Evolutionary conservation across 1,140 invertebrate species (phyloP), one percentile per base, ranked within the genome.

Genomic region (Mesaphorura yosii): DNA sequence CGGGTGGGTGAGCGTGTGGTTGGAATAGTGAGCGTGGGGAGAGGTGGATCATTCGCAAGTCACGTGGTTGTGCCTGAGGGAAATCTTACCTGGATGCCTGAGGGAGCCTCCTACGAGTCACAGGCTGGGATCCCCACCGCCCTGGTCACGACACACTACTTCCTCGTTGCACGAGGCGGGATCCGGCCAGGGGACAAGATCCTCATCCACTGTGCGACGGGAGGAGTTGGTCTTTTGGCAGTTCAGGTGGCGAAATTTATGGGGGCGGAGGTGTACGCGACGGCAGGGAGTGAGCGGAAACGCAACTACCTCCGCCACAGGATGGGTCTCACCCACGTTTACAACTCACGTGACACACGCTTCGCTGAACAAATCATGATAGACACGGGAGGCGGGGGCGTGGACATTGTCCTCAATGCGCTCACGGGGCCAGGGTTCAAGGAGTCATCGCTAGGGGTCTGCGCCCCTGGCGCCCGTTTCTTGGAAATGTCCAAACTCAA

Each of bases 401-500:
- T 80, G 15, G 72, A 81, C 64, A 66, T 81, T 37, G 73, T 82
- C 10, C 64, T 82, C 6, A 82, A 82, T 65, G 80, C 77, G 19
- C 65, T 81, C 5, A 72, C 78, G 22, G 77, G 77, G 37, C 74
- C 77, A 46, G 74, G 79, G 63, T 67, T 82, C 3, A 73, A 78
- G 61, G 77, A 77, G 29, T 77, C 76, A 56, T 59, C 83, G 10
- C 52, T 14, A 66, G 76, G 51, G 77, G 88, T 64, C 64, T 84
- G 22, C 22, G 78, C 76, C 19, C 66, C 72, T 40, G 78, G 80
- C 64, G 81, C 82, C 37, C 67, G 78, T 39, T 82, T 84, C 65
- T 63, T 84, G 26, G 82, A 85, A 68, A 81, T 83, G 57, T 81
- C 81, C 60, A 83, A 83, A 70, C 78, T 77, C 64, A 81, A 83